Evolutionary conservation across 2,797 vertebrate species (phyloP).

Genomic region (Limnodromus scolopaceus): DNA sequence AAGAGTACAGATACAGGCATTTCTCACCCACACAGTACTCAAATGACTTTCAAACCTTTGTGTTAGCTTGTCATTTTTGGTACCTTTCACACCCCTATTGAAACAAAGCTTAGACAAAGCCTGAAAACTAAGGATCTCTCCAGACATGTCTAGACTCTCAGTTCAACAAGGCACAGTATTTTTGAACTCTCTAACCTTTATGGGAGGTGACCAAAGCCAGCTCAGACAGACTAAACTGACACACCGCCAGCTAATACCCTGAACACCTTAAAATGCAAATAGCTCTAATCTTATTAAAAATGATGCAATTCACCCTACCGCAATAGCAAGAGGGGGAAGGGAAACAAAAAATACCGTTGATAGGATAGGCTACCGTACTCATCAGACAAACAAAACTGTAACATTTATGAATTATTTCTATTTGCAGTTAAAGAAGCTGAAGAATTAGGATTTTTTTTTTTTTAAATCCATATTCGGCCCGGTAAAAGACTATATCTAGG

Average conservation of each 20-base stretch:
- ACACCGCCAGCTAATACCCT: conserved; percentile 76
- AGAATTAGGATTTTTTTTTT: neutral
- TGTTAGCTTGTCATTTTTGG: conserved; percentile 60
- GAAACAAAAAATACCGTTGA: conserved; percentile 7
- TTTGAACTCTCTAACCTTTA: conserved; percentile 79
- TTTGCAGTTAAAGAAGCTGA: neutral
- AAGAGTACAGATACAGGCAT: conserved; percentile 43
- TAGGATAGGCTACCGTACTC: neutral
- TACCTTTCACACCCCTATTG: conserved; percentile 65
- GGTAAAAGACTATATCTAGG: conserved; percentile 50
- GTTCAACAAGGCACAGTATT: conserved; percentile 72
- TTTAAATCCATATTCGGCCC: neutral
- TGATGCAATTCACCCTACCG: conserved; percentile 73
- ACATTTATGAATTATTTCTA: conserved; percentile 28
- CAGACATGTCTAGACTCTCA: conserved; percentile 81
- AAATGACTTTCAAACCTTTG: conserved; percentile 64
- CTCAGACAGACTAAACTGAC: conserved; percentile 80
- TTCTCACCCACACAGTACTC: conserved; percentile 60
- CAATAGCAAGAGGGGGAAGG: conserved; percentile 69
- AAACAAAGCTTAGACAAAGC: conserved; percentile 77
- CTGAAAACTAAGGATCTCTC: conserved; percentile 73
- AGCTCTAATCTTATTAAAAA: conserved; percentile 77
- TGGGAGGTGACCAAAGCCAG: conserved; percentile 76
- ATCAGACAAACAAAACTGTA: conserved; percentile 11
- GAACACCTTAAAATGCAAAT: conserved; percentile 77